A percentile compares a stretch with the other conserved stretches of the same genome.
Conservation (phyloP, 2,797 vertebrate genomes). For the Triplophysa bombifrons region DNA sequence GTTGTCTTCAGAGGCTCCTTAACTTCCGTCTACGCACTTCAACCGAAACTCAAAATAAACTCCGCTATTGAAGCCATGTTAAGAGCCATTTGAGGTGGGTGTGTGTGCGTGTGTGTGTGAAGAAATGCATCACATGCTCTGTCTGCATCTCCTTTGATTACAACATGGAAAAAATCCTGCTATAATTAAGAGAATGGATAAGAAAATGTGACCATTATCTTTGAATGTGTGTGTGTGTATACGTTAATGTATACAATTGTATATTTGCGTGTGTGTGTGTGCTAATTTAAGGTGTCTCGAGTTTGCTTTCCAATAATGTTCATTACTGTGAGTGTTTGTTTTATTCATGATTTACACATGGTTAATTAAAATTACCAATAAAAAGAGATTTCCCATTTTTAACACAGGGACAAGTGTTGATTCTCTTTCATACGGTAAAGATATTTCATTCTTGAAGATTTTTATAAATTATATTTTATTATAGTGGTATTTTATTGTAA, state of each 20-base stretch:
- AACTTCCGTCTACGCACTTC: slow-evolving; percentile 13
- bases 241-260: background rate
- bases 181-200: background rate
- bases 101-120: background rate
- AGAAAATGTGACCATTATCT: background rate
- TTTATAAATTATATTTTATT: too few species aligned
- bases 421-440: background rate
- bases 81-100: background rate
- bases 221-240: slow-evolving; percentile 6
- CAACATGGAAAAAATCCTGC: background rate
- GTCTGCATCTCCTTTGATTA: background rate
- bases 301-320: slow-evolving; percentile 50
- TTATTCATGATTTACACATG: slow-evolving; percentile 50
- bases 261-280: background rate
- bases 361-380: slow-evolving; percentile 57
- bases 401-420: slow-evolving; percentile 6
- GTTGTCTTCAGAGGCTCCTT: slow-evolving; percentile 11
- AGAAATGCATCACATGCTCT: slow-evolving; percentile 15
- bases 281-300: slow-evolving; percentile 37
- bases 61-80: slow-evolving; percentile 8
- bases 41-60: slow-evolving; percentile 5
- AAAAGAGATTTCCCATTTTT: slow-evolving; percentile 49
- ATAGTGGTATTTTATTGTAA: too few species aligned
- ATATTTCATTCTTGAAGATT: background rate
- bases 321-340: slow-evolving; percentile 58